Conservation (phyloP, 1,140 invertebrate species). For the Palaemon carinicauda region DNA sequence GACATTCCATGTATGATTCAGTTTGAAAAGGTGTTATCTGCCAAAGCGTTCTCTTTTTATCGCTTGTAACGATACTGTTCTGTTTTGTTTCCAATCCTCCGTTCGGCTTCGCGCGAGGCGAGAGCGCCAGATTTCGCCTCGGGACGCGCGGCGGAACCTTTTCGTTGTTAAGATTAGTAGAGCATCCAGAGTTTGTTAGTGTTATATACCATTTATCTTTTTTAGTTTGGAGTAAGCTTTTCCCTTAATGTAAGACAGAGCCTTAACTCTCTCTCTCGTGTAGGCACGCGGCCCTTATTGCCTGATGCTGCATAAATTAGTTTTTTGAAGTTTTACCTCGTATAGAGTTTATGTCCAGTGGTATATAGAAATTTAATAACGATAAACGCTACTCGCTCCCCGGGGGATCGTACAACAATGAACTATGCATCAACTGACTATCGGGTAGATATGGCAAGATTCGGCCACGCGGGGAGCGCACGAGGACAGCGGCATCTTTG, state of each 20-base stretch:
- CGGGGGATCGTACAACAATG: slow-evolving; percentile 46
- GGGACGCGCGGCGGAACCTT: too few species aligned
- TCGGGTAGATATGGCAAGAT: too few species aligned
- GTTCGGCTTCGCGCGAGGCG: too few species aligned
- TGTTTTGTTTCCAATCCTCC: too few species aligned
- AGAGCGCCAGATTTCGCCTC: too few species aligned
- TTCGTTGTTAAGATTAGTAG: too few species aligned
- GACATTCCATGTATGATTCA: slow-evolving; percentile 50
- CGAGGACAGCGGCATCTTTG: too few species aligned
- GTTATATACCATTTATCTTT: slow-evolving; percentile 23
- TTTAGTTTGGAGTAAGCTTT: slow-evolving; percentile 54
- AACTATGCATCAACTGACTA: slow-evolving; percentile 52
- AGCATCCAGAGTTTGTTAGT: neutral
- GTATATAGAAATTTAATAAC: slow-evolving; percentile 47
- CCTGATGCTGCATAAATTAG: slow-evolving; percentile 53
- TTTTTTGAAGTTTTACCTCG: slow-evolving; percentile 54
- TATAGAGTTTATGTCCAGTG: slow-evolving; percentile 56
- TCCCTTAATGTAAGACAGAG: slow-evolving; percentile 49
- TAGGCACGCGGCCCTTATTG: slow-evolving; percentile 47
- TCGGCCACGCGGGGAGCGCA: too few species aligned
- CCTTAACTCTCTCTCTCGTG: slow-evolving; percentile 50
- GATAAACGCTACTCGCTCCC: slow-evolving; percentile 47
- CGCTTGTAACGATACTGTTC: too few species aligned
- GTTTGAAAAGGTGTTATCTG: slow-evolving; percentile 24
- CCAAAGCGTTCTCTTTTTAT: slow-evolving; percentile 10